A percentile compares a stretch with the other conserved stretches of the same genome.
These are phyloP conservation scores for Hemibagrus wyckioides DNA, from an alignment of 2,113 vertebrate species.

Conservation along the genomic window DNA sequence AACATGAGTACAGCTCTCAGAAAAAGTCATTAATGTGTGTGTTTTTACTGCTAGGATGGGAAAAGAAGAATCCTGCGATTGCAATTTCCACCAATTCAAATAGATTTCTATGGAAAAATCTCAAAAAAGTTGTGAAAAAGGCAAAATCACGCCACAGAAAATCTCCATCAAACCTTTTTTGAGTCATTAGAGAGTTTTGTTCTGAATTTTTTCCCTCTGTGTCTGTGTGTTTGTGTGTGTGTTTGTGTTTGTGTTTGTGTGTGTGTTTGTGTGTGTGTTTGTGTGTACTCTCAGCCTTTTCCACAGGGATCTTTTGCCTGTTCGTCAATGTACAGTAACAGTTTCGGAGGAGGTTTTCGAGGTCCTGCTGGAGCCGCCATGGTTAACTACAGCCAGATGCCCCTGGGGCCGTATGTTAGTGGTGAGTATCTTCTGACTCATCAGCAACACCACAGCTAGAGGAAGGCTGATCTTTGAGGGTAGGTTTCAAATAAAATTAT, in stretches of 20 bases:
- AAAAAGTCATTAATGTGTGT: too few relatives aligned
- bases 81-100: too few relatives aligned
- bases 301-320: constrained; percentile 85
- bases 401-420: constrained; percentile 93
- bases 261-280: neutral
- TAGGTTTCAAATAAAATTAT: neutral
- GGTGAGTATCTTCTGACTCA: constrained; percentile 72
- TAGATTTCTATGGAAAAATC: too few relatives aligned
- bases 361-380: constrained; percentile 87
- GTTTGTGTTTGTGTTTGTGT: neutral
- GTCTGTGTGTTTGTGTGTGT: too few relatives aligned
- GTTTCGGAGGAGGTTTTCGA: constrained; percentile 86
- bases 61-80: too few relatives aligned
- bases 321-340: constrained; percentile 90
- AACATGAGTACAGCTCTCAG: too few relatives aligned
- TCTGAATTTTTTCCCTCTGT: too few relatives aligned
- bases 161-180: too few relatives aligned
- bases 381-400: constrained; percentile 99
- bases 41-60: too few relatives aligned
- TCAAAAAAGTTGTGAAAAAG: too few relatives aligned
- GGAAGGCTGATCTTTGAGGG: neutral
- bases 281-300: constrained; percentile 68
- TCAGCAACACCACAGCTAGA: neutral
- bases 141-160: too few relatives aligned
- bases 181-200: too few relatives aligned